Evolutionary conservation across 2,888 invertebrate genomes (phyloP), one percentile per base, ranked within the genome.

Genomic region (Xylophagus ater): DNA sequence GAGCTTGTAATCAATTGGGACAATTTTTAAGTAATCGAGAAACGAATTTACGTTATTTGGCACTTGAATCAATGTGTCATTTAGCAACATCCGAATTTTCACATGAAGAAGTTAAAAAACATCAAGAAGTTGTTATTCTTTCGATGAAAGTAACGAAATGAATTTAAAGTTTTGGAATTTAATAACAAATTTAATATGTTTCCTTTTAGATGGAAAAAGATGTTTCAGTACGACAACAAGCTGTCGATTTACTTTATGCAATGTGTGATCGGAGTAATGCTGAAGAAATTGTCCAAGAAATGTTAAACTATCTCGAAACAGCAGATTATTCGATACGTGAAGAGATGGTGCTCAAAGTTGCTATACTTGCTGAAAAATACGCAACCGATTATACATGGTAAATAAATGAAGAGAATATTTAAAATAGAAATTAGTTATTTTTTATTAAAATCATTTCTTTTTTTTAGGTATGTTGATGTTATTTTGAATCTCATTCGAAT

Each of bases 261-360:
- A 98, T 99, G 98, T 99, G 98, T 69, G 98, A 99, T 67, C 87
- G 94, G 59, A 89, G 89, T 50, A 99, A 98, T 69, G 94, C 97
- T 15, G 94, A 94, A 65, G 94, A 97, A 70, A 99, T 98, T 61
- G 98, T 99, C 5, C 92, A 93, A 60, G 98, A 99, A 69, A 99
- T 99, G 98, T 71, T 98, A 51, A 88, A 92, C 60, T 99, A 98
- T 63, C 71, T 99, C 51, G 98, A 98, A 71, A 94, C 96, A 17
- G 98, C 98, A 40, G 98, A 99, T 68, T 98, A 98, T 68, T 97
- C 97, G 18, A 99, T 99, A 54, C 76, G 98, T 50, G 98, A 99
- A 69, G 98, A 99, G 70, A 98, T 99, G 98, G 98, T 99, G 25
- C 70, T 99, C 34, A 99, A 98, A 70, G 97, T 98, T 46, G 98